A percentile compares a stretch with the other conserved stretches of the same genome.
Conservation (phyloP, 2,888 invertebrate species). For the Amiota minor region DNA sequence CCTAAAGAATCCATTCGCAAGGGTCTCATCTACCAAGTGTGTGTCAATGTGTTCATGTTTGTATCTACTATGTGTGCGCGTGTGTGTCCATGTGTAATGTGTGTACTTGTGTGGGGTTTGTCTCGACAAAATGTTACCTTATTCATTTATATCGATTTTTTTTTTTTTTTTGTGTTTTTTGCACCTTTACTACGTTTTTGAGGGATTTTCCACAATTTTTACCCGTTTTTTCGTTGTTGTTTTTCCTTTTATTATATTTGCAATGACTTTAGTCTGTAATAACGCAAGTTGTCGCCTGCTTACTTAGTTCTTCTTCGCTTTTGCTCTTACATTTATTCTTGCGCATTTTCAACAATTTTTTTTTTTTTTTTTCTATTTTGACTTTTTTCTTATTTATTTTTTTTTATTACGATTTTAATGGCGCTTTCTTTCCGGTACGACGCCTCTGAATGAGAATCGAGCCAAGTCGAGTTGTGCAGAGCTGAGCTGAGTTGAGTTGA, state of each 20-base stretch:
- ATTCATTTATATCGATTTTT: constrained; percentile 63
- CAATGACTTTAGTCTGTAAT: not conserved
- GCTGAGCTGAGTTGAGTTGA: constrained; percentile 47
- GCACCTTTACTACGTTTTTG: constrained; percentile 59
- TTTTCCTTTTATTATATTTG: constrained; percentile 43
- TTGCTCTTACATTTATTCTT: not conserved
- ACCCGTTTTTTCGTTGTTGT: constrained; percentile 30
- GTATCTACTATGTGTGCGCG: not conserved
- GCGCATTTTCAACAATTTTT: constrained; percentile 25
- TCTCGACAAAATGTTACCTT: constrained; percentile 56
- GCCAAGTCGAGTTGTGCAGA: constrained; percentile 40
- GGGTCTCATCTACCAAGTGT: not conserved
- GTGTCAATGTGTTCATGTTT: not conserved
- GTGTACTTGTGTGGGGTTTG: not conserved
- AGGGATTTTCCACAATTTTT: constrained; percentile 44
- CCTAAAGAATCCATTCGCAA: constrained; percentile 38
- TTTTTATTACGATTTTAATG: constrained; percentile 64
- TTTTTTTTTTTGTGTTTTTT: too few species aligned
- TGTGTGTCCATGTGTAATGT: not conserved
- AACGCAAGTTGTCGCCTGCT: not conserved
- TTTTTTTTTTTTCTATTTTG: constrained; percentile 31
- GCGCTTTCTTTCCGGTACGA: constrained; percentile 63
- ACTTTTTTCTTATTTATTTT: constrained; percentile 47
- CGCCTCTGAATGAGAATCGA: constrained; percentile 54
- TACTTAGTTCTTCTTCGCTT: not conserved